Conservation (phyloP, 1,140 invertebrate genomes). For the Drosophila persimilis region DNA sequence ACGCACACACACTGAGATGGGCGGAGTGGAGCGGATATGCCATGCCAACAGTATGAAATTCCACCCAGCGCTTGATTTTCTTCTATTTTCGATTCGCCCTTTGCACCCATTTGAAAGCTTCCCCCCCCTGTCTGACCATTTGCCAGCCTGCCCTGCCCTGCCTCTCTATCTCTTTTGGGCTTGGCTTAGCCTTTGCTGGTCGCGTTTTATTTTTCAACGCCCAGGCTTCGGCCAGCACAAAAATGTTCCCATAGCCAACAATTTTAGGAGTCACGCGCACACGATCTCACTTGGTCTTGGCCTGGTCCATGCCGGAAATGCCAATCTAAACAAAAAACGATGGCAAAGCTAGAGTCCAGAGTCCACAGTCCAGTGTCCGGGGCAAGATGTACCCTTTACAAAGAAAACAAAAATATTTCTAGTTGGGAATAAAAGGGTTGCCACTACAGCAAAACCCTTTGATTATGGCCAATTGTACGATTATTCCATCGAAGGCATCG, state of each 20-base stretch:
- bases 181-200: slow-evolving; percentile 52
- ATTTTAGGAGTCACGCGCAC: slow-evolving; percentile 76
- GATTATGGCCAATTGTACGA: too few relatives aligned
- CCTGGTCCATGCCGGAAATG: slow-evolving; percentile 59
- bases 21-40: slow-evolving; percentile 26
- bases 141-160: background rate
- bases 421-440: background rate
- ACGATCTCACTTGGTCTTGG: slow-evolving; percentile 45
- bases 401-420: too few relatives aligned
- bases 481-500: too few relatives aligned
- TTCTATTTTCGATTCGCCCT: slow-evolving; percentile 57
- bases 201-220: slow-evolving; percentile 78
- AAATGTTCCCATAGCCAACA: slow-evolving; percentile 77
- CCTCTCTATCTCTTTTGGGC: slow-evolving; percentile 13
- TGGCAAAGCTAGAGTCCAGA: background rate
- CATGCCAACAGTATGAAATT: slow-evolving; percentile 74
- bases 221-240: slow-evolving; percentile 66
- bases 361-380: background rate
- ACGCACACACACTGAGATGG: background rate
- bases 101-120: slow-evolving; percentile 42
- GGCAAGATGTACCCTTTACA: background rate
- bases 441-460: too few relatives aligned
- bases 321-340: slow-evolving; percentile 13
- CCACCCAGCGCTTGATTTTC: slow-evolving; percentile 73
- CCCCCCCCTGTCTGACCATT: background rate